Evolutionary conservation across 2,113 vertebrate genomes (phyloP).

Genomic region (Spilogale gracilis): DNA sequence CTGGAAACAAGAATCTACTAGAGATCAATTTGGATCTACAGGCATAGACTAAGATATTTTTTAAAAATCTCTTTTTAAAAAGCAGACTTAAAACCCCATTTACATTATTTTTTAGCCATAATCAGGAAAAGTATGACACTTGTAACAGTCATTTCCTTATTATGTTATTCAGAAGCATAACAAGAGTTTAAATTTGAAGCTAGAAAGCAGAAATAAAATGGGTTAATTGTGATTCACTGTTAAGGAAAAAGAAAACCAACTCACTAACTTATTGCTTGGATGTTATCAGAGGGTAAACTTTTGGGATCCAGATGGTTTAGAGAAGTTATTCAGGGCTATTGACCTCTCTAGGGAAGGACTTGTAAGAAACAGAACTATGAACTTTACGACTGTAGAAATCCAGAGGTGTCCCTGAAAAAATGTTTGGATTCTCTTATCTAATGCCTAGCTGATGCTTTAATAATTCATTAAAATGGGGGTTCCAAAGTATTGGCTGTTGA

Average conservation of each 20-base stretch:
- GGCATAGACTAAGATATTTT: neutral
- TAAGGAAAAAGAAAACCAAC: neutral
- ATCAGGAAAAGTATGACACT: neutral
- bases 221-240: neutral
- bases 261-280: neutral
- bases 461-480: constrained; percentile 61
- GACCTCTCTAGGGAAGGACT: neutral
- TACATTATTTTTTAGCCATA: neutral
- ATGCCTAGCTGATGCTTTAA: neutral
- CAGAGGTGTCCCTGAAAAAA: constrained; percentile 6
- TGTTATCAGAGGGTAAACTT: constrained; percentile 45
- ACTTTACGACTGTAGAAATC: constrained; percentile 30
- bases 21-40: constrained; percentile 70
- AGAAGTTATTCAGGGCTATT: neutral
- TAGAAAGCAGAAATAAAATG: neutral
- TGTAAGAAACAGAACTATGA: constrained; percentile 50
- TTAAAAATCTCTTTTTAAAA: neutral
- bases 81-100: neutral
- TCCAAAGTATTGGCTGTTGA: constrained; percentile 32
- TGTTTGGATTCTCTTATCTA: constrained; percentile 45
- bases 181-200: constrained; percentile 2
- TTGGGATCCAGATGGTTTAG: neutral
- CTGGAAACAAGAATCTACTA: constrained; percentile 75
- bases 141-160: neutral
- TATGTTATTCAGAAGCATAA: neutral